Percentiles rank a stretch among this genome's conserved stretches.
phyloP scores from a whole-genome alignment of 2,888 invertebrate species.

The Lasioglossum oenotherae region DNA sequence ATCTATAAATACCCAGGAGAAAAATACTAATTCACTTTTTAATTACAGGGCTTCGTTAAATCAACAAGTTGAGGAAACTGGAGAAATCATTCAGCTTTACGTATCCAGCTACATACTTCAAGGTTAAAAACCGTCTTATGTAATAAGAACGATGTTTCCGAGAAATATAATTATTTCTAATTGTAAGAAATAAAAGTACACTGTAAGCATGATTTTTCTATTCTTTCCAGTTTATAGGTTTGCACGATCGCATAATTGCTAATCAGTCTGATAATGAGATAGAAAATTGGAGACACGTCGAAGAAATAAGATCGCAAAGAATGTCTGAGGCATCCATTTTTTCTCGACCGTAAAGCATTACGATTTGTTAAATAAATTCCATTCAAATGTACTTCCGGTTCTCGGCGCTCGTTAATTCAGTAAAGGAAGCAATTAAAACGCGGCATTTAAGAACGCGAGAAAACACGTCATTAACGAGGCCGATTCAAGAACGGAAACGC shows the following conservation, averaged over 20 bases:
- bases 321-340: background rate
- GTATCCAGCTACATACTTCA: background rate
- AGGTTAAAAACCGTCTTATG: background rate
- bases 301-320: background rate
- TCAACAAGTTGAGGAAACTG: background rate
- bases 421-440: background rate
- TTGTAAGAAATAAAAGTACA: background rate
- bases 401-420: background rate
- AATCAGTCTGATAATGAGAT: background rate
- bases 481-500: background rate
- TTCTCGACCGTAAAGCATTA: background rate
- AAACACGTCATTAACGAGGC: background rate
- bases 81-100: background rate
- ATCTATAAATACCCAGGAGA: background rate
- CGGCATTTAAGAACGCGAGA: slow-evolving; percentile 1
- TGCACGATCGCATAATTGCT: background rate
- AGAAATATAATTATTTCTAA: too few species aligned
- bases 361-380: background rate
- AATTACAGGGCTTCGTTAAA: background rate
- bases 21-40: background rate
- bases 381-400: background rate
- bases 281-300: background rate
- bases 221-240: background rate
- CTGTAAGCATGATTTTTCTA: background rate
- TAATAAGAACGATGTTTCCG: background rate